Evolutionary conservation across 2,113 vertebrate species (phyloP).

Genomic region (Symphodus melops): DNA sequence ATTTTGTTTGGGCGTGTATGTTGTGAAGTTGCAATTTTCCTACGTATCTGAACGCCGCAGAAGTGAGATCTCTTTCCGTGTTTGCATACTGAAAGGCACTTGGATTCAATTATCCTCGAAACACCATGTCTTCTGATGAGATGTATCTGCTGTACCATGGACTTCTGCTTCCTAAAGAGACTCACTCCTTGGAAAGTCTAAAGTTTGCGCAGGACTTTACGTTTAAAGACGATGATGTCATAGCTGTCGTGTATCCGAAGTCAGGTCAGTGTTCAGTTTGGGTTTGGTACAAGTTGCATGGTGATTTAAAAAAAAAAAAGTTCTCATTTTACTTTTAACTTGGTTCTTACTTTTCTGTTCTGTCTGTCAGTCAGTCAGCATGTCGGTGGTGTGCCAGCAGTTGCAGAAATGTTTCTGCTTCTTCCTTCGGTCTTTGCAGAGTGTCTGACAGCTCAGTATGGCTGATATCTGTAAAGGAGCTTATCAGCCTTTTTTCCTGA

Average conservation of each 20-base stretch:
- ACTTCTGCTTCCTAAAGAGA: conserved; percentile 49
- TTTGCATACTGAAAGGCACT: neutral
- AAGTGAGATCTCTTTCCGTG: neutral
- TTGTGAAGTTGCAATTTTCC: neutral
- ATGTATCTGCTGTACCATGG: conserved; percentile 29
- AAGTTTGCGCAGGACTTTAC: conserved; percentile 62
- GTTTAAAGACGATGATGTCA: conserved; percentile 69
- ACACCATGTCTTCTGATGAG: conserved; percentile 3
- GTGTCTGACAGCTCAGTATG: no score
- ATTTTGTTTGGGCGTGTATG: neutral
- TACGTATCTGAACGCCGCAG: neutral
- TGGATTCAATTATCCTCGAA: neutral
- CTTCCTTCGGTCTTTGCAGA: no score
- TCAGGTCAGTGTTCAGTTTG: conserved; percentile 53
- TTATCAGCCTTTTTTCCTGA: no score
- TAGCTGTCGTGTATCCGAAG: conserved; percentile 70
- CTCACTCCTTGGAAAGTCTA: conserved; percentile 66
- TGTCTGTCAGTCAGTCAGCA: no score
- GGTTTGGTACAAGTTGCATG: neutral
- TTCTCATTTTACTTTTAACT: no score
- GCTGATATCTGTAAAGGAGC: no score
- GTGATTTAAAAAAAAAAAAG: neutral
- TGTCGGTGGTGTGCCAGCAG: no score
- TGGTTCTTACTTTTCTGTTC: no score
- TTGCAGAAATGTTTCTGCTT: no score